Evolutionary conservation across 2,113 vertebrate genomes (phyloP).

Genomic region (Dipodomys ordii): DNA sequence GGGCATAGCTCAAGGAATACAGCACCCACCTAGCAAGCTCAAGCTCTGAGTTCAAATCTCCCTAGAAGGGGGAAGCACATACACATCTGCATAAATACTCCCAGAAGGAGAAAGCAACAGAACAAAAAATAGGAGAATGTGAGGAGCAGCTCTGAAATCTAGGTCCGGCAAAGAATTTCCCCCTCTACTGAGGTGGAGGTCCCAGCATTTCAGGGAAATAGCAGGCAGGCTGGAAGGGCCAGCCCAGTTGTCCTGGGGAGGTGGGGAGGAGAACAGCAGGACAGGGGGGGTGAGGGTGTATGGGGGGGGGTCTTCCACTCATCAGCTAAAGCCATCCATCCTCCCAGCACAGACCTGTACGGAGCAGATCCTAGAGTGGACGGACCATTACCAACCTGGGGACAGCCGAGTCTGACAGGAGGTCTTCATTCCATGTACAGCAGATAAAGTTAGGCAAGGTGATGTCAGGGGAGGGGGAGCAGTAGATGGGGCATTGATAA

Average conservation of each 20-base stretch:
- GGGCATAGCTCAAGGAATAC: too few relatives aligned
- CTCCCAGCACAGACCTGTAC: too few relatives aligned
- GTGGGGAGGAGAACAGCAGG: too few relatives aligned
- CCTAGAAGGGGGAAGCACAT: neutral
- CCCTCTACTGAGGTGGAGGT: neutral
- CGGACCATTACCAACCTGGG: neutral
- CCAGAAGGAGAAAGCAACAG: neutral
- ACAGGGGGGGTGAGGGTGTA: too few relatives aligned
- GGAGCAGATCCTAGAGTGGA: too few relatives aligned
- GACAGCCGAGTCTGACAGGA: neutral
- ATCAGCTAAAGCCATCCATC: neutral
- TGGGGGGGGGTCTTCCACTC: neutral
- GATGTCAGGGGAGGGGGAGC: too few relatives aligned
- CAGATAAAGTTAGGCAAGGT: neutral
- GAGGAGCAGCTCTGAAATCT: neutral
- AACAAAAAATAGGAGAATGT: neutral
- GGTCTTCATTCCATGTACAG: neutral
- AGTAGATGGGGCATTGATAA: neutral
- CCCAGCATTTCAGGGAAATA: neutral
- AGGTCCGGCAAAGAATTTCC: neutral
- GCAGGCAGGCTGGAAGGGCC: neutral
- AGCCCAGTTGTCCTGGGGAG: neutral
- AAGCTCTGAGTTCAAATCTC: too few relatives aligned
- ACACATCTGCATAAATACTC: neutral
- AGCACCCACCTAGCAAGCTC: too few relatives aligned